phyloP scores from a whole-genome alignment of 2,888 invertebrate species.

The Ormyrus nitidulus region DNA sequence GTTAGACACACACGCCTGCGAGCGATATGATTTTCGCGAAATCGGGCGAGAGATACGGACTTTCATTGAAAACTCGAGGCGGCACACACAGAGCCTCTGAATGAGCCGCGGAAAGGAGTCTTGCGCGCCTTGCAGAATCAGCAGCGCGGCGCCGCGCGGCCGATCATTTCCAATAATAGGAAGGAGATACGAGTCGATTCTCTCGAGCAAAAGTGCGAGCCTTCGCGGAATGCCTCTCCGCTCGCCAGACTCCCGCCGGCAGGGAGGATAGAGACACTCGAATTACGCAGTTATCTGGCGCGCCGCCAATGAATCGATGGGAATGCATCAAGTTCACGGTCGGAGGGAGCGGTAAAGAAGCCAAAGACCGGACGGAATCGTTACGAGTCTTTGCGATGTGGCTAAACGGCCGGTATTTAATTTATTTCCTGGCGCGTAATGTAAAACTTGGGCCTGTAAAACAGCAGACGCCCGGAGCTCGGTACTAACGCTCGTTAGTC shows the following conservation, averaged over 20 bases:
- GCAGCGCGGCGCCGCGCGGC: conserved; percentile 3
- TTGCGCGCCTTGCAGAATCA: not conserved
- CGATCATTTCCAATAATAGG: not conserved
- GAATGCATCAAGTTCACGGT: conserved; percentile 52
- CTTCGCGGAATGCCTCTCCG: not conserved
- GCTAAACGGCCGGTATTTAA: no score
- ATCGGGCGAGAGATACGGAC: no score
- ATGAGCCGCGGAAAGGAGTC: not conserved
- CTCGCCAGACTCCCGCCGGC: not conserved
- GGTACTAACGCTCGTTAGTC: no score
- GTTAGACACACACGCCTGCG: no score
- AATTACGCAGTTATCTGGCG: conserved; percentile 39
- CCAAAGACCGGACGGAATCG: no score
- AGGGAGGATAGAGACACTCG: not conserved
- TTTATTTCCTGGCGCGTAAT: no score
- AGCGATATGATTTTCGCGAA: no score
- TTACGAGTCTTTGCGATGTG: no score
- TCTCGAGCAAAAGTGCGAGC: not conserved
- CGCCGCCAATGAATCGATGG: conserved; percentile 42
- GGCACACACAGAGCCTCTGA: not conserved
- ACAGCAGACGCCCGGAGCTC: no score
- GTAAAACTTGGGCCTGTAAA: no score
- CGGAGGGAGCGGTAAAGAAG: not conserved
- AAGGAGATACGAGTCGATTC: not conserved
- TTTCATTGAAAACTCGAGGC: no score